Conservation (phyloP, 1,140 invertebrate genomes). For the Neuroterus valhalla region DNA sequence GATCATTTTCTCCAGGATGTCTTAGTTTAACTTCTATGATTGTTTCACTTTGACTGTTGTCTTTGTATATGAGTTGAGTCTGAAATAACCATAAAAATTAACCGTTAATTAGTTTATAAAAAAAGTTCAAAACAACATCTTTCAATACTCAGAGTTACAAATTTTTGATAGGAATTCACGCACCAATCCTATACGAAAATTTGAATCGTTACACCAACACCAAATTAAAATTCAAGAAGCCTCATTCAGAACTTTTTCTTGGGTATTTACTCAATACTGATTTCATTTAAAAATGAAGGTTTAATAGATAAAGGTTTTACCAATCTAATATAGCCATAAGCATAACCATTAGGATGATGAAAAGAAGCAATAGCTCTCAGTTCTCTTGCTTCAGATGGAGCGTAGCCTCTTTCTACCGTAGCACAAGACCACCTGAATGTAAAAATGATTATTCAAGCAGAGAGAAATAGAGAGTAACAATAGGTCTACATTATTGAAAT, state of each 20-base stretch:
- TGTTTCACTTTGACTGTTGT: constrained; percentile 91
- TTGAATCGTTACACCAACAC: no score
- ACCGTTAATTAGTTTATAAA: no score
- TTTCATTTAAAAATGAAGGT: no score
- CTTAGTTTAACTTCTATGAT: constrained; percentile 90
- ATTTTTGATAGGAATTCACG: no score
- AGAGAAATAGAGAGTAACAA: no score
- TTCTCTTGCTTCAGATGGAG: constrained; percentile 88
- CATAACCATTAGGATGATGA: constrained; percentile 90
- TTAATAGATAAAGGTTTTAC: constrained; percentile 67
- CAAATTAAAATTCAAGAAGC: no score
- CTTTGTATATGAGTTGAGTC: constrained; percentile 90
- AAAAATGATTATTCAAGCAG: constrained; percentile 4
- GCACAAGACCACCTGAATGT: constrained; percentile 86
- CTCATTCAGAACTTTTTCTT: no score
- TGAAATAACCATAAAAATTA: constrained; percentile 61
- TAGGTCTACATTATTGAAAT: no score
- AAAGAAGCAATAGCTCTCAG: constrained; percentile 92
- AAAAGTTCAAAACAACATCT: no score
- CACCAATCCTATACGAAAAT: no score
- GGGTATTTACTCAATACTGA: no score
- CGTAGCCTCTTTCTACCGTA: constrained; percentile 89
- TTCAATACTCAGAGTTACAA: no score
- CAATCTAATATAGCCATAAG: constrained; percentile 91
- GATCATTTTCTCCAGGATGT: constrained; percentile 88